Conservation (phyloP, 1,140 invertebrate genomes). For the Adelges cooleyi region DNA sequence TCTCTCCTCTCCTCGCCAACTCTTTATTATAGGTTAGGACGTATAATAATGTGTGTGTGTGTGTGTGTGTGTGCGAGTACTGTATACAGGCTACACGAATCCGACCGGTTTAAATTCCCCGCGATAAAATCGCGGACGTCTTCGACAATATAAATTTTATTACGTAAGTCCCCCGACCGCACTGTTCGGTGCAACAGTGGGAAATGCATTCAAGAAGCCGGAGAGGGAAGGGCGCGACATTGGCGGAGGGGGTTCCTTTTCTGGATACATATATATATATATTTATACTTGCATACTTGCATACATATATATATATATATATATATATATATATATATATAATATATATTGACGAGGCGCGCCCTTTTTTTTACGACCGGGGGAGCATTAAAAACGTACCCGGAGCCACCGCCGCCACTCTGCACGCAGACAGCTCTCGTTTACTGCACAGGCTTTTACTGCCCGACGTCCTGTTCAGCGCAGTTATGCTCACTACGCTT, state of each 20-base stretch:
- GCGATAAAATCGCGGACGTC: constrained; percentile 28
- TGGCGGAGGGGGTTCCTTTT: not conserved
- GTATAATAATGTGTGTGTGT: not conserved
- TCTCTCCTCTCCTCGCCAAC: no score
- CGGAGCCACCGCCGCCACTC: not conserved
- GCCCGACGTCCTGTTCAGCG: no score
- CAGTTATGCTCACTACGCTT: no score
- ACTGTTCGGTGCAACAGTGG: constrained; percentile 10
- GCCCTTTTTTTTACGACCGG: constrained; percentile 20
- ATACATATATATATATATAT: no score
- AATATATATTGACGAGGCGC: not conserved
- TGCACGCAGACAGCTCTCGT: not conserved
- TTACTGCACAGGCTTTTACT: no score
- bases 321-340: not conserved
- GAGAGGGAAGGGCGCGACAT: not conserved
- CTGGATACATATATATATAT: not conserved
- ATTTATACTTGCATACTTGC: no score
- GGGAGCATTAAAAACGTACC: constrained; percentile 15
- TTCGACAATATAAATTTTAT: constrained; percentile 29
- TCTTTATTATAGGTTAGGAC: no score
- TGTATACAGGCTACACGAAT: constrained; percentile 1
- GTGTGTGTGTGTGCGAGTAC: not conserved
- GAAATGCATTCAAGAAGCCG: not conserved
- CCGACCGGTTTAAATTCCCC: constrained; percentile 21
- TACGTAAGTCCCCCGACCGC: constrained; percentile 12